A percentile compares a stretch with the other conserved stretches of the same genome.
Conservation (phyloP, 2,797 vertebrate species). For the Myotis findleyi region DNA sequence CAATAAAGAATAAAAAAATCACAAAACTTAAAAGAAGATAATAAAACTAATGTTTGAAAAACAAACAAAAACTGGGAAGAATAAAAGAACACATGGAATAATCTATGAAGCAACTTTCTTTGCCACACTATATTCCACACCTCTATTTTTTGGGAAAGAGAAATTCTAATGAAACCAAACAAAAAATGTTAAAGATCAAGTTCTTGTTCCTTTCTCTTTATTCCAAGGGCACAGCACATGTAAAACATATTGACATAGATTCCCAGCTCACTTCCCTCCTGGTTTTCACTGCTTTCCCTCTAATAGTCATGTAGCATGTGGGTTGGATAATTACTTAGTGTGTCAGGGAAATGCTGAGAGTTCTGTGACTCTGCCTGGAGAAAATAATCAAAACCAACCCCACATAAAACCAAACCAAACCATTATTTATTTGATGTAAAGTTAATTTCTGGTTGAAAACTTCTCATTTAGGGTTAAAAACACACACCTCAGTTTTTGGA, state of each 20-base stretch:
- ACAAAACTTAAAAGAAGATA: too few relatives aligned
- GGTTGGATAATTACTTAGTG: background rate
- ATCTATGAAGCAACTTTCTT: background rate
- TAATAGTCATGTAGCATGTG: background rate
- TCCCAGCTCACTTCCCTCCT: background rate
- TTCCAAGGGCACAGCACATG: background rate
- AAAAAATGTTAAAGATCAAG: background rate
- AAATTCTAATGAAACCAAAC: background rate
- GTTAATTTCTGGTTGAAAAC: constrained; percentile 13
- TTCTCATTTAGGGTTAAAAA: background rate
- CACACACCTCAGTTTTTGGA: background rate
- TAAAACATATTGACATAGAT: background rate
- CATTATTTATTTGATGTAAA: background rate
- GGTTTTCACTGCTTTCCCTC: background rate
- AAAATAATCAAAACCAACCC: background rate
- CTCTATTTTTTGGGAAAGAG: background rate
- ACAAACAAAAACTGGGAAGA: background rate
- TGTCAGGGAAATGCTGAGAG: background rate
- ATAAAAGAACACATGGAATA: background rate
- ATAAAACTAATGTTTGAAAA: too few relatives aligned
- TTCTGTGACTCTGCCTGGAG: background rate
- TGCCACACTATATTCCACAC: background rate
- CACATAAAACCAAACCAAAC: background rate
- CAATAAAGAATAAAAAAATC: too few relatives aligned
- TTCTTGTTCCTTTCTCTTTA: background rate